These are phyloP conservation scores for Typhlichthys eigenmanni DNA, from an alignment of 2,797 vertebrate genomes.

Conservation along the genomic window DNA sequence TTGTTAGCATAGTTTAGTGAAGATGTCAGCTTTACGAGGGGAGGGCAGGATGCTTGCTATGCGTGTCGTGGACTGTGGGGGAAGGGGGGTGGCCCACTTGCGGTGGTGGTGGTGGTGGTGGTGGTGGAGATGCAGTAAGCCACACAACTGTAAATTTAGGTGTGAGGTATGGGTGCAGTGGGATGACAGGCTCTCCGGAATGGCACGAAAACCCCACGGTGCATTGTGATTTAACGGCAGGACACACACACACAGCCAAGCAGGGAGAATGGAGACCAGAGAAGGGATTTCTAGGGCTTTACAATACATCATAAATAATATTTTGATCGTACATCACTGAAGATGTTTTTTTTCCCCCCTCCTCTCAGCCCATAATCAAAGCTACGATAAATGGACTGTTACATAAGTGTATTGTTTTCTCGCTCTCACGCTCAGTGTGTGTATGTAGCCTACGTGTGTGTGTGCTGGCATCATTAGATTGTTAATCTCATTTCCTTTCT, in stretches of 20 bases:
- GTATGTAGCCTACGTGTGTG: not conserved
- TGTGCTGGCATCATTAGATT: conserved; percentile 72
- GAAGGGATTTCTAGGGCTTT: conserved; percentile 42
- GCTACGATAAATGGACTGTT: conserved; percentile 44
- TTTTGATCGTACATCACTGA: conserved; percentile 48
- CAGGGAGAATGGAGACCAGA: conserved; percentile 31
- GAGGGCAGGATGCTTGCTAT: conserved; percentile 68
- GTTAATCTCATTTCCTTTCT: conserved; percentile 81
- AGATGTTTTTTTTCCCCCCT: conserved; percentile 31
- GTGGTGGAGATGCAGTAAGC: conserved; percentile 41
- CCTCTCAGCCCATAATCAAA: conserved; percentile 45
- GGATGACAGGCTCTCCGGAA: conserved; percentile 51
- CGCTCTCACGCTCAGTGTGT: conserved; percentile 16
- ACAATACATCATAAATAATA: conserved; percentile 56
- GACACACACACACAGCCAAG: conserved; percentile 3
- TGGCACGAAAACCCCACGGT: conserved; percentile 27
- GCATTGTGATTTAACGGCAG: conserved; percentile 62
- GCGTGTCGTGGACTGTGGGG: conserved; percentile 69
- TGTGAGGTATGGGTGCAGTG: conserved; percentile 52
- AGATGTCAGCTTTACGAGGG: conserved; percentile 82
- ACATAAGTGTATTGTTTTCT: conserved; percentile 44
- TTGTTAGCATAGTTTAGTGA: conserved; percentile 85
- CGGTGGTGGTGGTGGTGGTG: conserved; percentile 36
- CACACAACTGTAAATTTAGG: conserved; percentile 72
- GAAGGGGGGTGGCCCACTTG: conserved; percentile 56